Conservation (phyloP, 2,797 vertebrate genomes). For the Sebastes jordani region DNA sequence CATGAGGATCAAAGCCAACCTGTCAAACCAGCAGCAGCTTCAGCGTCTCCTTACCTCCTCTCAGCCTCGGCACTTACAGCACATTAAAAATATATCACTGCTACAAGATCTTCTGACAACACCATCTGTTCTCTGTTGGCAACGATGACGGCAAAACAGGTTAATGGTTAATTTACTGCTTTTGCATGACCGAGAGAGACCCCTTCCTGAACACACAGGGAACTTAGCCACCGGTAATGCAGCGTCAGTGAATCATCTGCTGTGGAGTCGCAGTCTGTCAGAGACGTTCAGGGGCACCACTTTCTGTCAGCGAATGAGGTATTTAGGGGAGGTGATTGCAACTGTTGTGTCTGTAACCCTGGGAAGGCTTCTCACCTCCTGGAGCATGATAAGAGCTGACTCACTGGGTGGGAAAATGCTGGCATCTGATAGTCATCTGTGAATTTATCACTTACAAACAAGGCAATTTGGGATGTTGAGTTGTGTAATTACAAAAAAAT, state of each 20-base stretch:
- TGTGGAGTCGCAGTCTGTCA: constrained; percentile 44
- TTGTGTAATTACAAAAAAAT: constrained; percentile 5
- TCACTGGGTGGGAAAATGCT: constrained; percentile 56
- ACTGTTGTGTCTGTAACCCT: constrained; percentile 60
- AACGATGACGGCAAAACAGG: constrained; percentile 54
- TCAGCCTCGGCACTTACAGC: constrained; percentile 60
- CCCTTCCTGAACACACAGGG: constrained; percentile 25
- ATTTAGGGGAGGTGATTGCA: constrained; percentile 61
- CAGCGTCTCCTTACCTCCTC: constrained; percentile 19
- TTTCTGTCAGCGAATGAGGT: constrained; percentile 58
- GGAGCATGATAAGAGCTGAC: constrained; percentile 62
- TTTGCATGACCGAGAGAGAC: constrained; percentile 36
- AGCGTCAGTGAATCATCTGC: constrained; percentile 57
- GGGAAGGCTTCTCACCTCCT: constrained; percentile 68
- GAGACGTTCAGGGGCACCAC: constrained; percentile 52
- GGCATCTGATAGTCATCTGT: constrained; percentile 65
- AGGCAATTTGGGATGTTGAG: constrained; percentile 29
- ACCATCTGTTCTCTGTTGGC: constrained; percentile 72
- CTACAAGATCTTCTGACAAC: constrained; percentile 70
- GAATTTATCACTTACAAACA: constrained; percentile 60
- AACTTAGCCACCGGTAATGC: constrained; percentile 13
- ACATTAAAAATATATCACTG: constrained; percentile 71
- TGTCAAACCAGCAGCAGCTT: constrained; percentile 18
- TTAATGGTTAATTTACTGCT: constrained; percentile 68
- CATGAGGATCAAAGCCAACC: constrained; percentile 9